These are phyloP conservation scores for Leptatherina wallacei DNA, from an alignment of 2,797 vertebrate species.

Conservation along the genomic window DNA sequence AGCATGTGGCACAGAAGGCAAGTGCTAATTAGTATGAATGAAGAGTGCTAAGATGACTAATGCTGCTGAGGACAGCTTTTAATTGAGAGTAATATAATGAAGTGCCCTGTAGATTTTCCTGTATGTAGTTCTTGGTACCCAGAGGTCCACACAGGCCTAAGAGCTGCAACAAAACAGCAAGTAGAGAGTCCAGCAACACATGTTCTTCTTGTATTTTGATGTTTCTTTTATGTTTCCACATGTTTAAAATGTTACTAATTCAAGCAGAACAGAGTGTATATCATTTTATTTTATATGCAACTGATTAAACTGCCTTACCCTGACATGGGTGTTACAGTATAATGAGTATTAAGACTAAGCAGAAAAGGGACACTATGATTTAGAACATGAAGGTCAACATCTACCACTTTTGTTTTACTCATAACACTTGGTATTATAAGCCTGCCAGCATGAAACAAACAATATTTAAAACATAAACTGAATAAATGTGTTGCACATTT, in stretches of 20 bases:
- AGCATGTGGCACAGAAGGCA: constrained; percentile 78
- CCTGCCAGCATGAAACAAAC: too few relatives aligned
- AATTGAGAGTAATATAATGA: constrained; percentile 87
- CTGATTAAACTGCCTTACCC: constrained; percentile 25
- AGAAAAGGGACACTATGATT: neutral
- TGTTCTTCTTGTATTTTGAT: neutral
- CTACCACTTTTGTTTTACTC: neutral
- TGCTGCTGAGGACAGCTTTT: constrained; percentile 84
- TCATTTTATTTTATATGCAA: constrained; percentile 43
- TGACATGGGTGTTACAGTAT: constrained; percentile 16
- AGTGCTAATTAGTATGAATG: constrained; percentile 86
- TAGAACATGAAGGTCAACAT: neutral
- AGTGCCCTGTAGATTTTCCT: constrained; percentile 82
- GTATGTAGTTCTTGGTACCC: constrained; percentile 72
- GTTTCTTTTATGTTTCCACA: constrained; percentile 12
- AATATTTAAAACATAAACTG: too few relatives aligned
- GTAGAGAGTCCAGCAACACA: constrained; percentile 33
- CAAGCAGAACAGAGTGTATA: constrained; percentile 21
- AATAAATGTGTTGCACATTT: too few relatives aligned
- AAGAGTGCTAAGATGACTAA: constrained; percentile 85
- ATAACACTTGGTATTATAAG: too few relatives aligned
- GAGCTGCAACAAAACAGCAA: constrained; percentile 49
- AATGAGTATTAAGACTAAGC: constrained; percentile 10
- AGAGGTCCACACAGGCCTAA: constrained; percentile 63
- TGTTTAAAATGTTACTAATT: constrained; percentile 37